Conservation (phyloP, 2,797 vertebrate species). For the Odontamblyopus rebecca region DNA sequence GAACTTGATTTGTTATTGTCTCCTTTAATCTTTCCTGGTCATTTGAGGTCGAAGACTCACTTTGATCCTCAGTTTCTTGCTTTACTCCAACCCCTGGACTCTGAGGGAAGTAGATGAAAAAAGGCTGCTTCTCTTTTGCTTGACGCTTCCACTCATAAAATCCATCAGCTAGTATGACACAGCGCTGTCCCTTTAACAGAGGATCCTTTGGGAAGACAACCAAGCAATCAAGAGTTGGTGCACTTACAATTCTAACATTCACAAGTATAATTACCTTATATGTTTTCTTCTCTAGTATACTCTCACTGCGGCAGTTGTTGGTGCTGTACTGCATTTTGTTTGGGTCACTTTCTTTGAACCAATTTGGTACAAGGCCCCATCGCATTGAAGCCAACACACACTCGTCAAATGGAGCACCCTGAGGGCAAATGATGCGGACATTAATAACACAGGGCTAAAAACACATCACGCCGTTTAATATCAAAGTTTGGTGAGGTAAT, state of each 20-base stretch:
- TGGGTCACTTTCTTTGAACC: conserved; percentile 87
- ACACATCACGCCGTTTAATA: not conserved
- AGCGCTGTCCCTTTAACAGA: conserved; percentile 88
- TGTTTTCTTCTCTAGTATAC: conserved; percentile 85
- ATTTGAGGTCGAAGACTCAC: conserved; percentile 9
- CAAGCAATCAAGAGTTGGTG: conserved; percentile 4
- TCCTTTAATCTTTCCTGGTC: conserved; percentile 23
- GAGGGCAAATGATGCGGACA: not conserved
- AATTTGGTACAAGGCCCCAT: conserved; percentile 93
- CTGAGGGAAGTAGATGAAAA: conserved; percentile 96
- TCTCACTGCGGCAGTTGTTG: conserved; percentile 93
- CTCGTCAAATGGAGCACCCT: conserved; percentile 87
- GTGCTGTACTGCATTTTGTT: conserved; percentile 90
- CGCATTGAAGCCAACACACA: conserved; percentile 89
- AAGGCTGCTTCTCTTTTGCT: conserved; percentile 84
- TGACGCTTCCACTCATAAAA: conserved; percentile 93
- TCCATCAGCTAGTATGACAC: conserved; percentile 93
- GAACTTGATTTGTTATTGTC: conserved; percentile 12
- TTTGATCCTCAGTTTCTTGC: conserved; percentile 13
- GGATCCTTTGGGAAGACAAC: conserved; percentile 77
- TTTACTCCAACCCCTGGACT: conserved; percentile 14
- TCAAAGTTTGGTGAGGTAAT: not conserved
- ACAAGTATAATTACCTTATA: conserved; percentile 80
- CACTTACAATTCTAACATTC: not conserved
- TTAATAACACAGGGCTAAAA: not conserved